Percentiles rank a stretch among this genome's conserved stretches.
Evolutionary conservation across 1,140 invertebrate genomes (phyloP).

Genomic region (Cherax quadricarinatus): DNA sequence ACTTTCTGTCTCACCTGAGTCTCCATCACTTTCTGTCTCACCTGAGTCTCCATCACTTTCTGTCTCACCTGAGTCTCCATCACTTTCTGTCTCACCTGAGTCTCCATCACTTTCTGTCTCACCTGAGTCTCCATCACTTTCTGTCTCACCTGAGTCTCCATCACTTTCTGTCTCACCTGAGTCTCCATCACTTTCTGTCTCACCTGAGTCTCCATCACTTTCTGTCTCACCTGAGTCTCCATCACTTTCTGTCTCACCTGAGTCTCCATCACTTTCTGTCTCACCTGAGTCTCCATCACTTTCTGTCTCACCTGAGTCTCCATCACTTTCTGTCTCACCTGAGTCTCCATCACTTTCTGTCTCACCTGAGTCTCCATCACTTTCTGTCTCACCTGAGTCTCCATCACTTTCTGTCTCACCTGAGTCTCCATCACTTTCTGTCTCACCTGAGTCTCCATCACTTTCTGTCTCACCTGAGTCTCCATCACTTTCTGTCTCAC

Average conservation of each 20-base stretch:
- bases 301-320: not conserved
- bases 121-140: not conserved
- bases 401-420: not conserved
- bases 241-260: not conserved
- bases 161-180: constrained; percentile 77
- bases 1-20: constrained; percentile 78
- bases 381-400: not conserved
- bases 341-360: constrained; percentile 80
- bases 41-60: too few relatives aligned
- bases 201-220: too few relatives aligned
- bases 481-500: constrained; percentile 75
- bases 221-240: not conserved
- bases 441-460: not conserved
- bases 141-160: not conserved
- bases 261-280: not conserved
- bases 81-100: not conserved
- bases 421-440: not conserved
- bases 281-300: not conserved
- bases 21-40: constrained; percentile 80
- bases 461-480: not conserved
- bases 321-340: constrained; percentile 76
- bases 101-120: not conserved
- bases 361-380: too few relatives aligned
- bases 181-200: constrained; percentile 80
- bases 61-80: not conserved